A percentile compares a stretch with the other conserved stretches of the same genome.
Evolutionary conservation across 2,113 vertebrate genomes (phyloP).

Genomic region (Bubo scandiacus): DNA sequence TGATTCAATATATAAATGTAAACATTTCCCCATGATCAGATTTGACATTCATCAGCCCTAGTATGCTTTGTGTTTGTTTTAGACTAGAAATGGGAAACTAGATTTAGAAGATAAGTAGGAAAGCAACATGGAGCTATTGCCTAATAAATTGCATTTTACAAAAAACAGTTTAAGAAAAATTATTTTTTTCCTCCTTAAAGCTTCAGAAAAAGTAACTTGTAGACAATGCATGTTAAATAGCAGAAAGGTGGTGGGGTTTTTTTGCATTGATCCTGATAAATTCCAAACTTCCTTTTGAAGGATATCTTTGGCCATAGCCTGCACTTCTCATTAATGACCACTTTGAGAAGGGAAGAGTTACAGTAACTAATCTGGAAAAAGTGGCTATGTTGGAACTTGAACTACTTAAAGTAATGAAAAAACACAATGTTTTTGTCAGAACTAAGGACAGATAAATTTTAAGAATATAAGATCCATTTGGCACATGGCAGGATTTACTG

Average conservation of each 20-base stretch:
- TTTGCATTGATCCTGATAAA: not conserved
- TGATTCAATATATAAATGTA: not conserved
- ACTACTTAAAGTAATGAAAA: not conserved
- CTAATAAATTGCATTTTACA: not conserved
- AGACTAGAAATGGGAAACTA: not conserved
- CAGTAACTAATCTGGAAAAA: not conserved
- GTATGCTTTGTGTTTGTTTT: not conserved
- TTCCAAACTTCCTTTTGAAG: not conserved
- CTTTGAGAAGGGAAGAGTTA: not conserved
- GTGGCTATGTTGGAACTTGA: not conserved
- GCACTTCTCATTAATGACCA: not conserved
- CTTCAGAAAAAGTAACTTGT: not conserved
- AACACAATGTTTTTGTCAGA: not conserved
- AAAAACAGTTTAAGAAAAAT: not conserved
- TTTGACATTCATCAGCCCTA: not conserved
- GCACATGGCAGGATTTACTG: not conserved
- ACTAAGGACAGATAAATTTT: not conserved
- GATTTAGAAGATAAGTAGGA: not conserved
- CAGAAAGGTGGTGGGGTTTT: not conserved
- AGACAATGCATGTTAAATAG: not conserved
- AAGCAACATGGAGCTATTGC: not conserved
- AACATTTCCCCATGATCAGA: not conserved
- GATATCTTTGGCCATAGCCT: not conserved
- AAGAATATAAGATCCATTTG: not conserved
- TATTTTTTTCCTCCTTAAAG: not conserved